Evolutionary conservation across 2,797 vertebrate genomes (phyloP), one percentile per base, ranked within the genome.

Genomic region (Euthynnus affinis): DNA sequence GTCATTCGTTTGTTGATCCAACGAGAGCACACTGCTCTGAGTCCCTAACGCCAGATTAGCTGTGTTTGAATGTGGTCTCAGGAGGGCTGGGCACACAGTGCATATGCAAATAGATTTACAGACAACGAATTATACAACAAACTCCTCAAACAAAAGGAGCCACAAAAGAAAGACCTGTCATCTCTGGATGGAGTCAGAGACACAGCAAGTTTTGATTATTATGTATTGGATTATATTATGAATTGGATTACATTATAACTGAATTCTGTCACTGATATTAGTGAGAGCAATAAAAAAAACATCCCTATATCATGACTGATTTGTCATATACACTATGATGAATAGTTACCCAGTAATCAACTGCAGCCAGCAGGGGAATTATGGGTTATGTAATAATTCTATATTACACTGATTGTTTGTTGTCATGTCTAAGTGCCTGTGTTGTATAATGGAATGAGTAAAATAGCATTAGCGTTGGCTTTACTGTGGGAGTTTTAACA

Each of bases 81-180:
- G 66, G 86, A 88, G 89, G 46, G 44, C 64, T 60, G 71, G 72
- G 69, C 81, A 85, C 85, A 80, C 73, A 48, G 69, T 73, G 78
- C 76, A 83, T 87, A 89, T 90, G 85, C 87, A 92, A 92, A 93
- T 84, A 89, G 51, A 82, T 89, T 87, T 85, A 89, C 80, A 88
- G 79, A 89, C 84, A 86, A 87, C 80, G 82, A 89, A 90, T 91
- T 92, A 93, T 60, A 78, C 76, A 63, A 71, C 72, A 76, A 88
- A 84, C 75, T 81, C 74, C 71, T 86, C 78, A 87, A 86, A 89
- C 74, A 67, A 78, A 85, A 79, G 46, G 55, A 51, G 59, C 32
- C 9, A n/a, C 67, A 74, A 55, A 75, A 42, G 48, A 83, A 66
- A 74, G 71, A 76, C 49, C 77, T 84, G 78, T 67, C 71, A 68